Conservation (phyloP, 1,140 invertebrate genomes). For the Panonychus citri region DNA sequence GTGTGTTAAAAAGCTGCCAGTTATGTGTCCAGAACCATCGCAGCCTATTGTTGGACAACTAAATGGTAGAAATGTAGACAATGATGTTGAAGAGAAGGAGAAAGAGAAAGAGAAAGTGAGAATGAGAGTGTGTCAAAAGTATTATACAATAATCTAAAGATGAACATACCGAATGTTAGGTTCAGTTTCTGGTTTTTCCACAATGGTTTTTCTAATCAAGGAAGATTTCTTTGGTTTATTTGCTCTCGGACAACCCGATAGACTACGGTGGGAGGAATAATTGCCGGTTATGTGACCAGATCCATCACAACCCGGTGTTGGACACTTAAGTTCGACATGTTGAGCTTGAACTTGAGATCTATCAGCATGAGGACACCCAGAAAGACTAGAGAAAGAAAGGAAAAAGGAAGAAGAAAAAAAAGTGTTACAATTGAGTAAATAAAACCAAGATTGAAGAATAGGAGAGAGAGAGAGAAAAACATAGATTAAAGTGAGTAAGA, state of each 20-base stretch:
- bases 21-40: constrained; percentile 15
- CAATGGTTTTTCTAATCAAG: neutral
- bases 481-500: neutral
- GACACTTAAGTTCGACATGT: constrained; percentile 55
- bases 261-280: constrained; percentile 17
- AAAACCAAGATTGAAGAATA: too few species aligned
- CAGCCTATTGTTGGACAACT: constrained; percentile 10
- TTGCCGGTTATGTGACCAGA: constrained; percentile 16
- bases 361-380: constrained; percentile 58
- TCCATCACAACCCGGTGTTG: constrained; percentile 48
- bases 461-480: too few species aligned
- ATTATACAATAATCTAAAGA: neutral
- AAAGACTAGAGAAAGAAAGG: constrained; percentile 31
- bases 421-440: too few species aligned
- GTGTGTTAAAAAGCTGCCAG: constrained; percentile 16
- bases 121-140: neutral
- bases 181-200: constrained; percentile 65
- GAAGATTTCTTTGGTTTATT: neutral
- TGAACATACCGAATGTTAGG: constrained; percentile 41
- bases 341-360: constrained; percentile 45
- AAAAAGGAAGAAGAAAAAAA: neutral
- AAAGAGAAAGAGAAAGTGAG: neutral
- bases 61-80: constrained; percentile 1
- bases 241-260: constrained; percentile 16
- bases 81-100: neutral